phyloP scores from a whole-genome alignment of 1,140 invertebrate genomes.

The Bombus soroeensis region DNA sequence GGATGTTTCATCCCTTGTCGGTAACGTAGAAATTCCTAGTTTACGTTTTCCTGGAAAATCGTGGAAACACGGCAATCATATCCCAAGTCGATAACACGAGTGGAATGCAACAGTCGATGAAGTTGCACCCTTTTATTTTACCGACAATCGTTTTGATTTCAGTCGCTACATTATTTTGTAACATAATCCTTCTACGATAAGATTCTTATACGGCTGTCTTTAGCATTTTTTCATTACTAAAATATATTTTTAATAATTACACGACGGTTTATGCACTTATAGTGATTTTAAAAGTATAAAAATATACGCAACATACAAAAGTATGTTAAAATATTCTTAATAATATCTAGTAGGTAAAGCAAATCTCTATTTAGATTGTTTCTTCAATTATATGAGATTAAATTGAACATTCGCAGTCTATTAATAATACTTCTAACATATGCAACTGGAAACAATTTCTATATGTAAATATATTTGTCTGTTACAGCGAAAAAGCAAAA shows the following conservation, averaged over 20 bases:
- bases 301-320: too few relatives aligned
- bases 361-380: too few relatives aligned
- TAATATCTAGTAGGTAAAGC: too few relatives aligned
- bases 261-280: too few relatives aligned
- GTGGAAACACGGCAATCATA: constrained; percentile 42
- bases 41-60: constrained; percentile 47
- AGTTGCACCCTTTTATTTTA: background rate
- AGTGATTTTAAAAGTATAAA: too few relatives aligned
- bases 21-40: constrained; percentile 63
- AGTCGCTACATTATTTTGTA: background rate
- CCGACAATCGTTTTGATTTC: background rate
- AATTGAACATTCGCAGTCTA: too few relatives aligned
- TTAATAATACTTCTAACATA: too few relatives aligned
- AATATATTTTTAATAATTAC: too few relatives aligned
- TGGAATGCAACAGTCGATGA: background rate
- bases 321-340: too few relatives aligned
- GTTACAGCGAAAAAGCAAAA: constrained; percentile 96
- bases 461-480: constrained; percentile 69
- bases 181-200: background rate
- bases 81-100: constrained; percentile 51
- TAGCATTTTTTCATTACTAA: too few relatives aligned
- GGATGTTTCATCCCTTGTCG: constrained; percentile 59
- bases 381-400: too few relatives aligned
- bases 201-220: background rate
- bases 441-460: too few relatives aligned